Conservation (phyloP, 2,113 vertebrate species). For the Vidua chalybeata region DNA sequence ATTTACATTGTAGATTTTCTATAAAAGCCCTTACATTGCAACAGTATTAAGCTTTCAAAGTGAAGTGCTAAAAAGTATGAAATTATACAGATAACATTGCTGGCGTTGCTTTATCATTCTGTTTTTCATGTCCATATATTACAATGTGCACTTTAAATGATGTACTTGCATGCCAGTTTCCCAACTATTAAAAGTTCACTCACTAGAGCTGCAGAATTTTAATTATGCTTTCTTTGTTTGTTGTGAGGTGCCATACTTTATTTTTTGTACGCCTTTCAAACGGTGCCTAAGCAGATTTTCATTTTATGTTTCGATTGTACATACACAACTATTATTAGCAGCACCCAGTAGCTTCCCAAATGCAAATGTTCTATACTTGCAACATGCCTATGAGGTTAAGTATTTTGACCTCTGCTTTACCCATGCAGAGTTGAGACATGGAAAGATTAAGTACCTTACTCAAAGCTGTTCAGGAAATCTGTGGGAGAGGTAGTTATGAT, state of each 20-base stretch:
- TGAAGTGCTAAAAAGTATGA: neutral
- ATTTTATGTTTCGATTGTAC: neutral
- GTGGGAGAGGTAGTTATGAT: constrained; percentile 30
- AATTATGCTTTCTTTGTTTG: neutral
- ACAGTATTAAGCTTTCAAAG: neutral
- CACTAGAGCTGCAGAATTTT: neutral
- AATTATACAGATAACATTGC: neutral
- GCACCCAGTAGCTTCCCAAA: constrained; percentile 2
- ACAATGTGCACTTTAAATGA: neutral
- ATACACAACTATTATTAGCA: neutral
- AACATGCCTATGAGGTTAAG: constrained; percentile 41
- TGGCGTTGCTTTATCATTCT: neutral
- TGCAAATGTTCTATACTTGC: constrained; percentile 28
- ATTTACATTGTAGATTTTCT: neutral
- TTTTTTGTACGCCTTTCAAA: constrained; percentile 1
- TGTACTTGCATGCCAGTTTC: neutral
- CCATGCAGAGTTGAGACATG: constrained; percentile 6
- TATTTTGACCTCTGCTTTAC: constrained; percentile 50
- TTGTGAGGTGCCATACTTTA: neutral
- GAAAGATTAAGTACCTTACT: constrained; percentile 49
- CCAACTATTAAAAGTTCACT: neutral
- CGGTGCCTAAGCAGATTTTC: neutral
- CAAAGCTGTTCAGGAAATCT: constrained; percentile 36
- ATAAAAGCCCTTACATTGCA: neutral
- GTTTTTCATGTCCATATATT: neutral